Percentiles rank a stretch among this genome's conserved stretches.
These are phyloP conservation scores for Helobdella robusta DNA, from an alignment of 2,888 invertebrate species.

Conservation along the genomic window DNA sequence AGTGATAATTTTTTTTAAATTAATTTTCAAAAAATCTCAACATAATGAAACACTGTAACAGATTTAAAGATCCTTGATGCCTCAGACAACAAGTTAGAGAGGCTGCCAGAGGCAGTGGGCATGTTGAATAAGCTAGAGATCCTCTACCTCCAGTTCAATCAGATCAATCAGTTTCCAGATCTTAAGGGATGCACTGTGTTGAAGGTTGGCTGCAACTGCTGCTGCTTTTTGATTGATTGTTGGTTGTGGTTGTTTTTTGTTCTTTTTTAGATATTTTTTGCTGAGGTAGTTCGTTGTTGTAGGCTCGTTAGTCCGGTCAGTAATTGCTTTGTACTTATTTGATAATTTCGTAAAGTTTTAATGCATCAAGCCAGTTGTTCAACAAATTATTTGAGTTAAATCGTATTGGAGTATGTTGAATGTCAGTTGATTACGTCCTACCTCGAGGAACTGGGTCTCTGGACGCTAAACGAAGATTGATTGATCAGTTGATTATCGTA, in stretches of 20 bases:
- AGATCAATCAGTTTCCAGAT: constrained; percentile 44
- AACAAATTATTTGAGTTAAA: too few species aligned
- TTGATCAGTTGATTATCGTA: not conserved
- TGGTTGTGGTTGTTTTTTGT: not conserved
- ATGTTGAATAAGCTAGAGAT: constrained; percentile 58
- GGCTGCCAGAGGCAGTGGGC: constrained; percentile 64
- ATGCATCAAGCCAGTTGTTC: not conserved
- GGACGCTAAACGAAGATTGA: too few species aligned
- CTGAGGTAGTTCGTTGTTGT: not conserved
- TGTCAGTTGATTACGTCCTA: too few species aligned
- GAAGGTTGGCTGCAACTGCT: constrained; percentile 49
- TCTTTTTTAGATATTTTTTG: not conserved
- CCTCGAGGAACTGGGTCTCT: too few species aligned
- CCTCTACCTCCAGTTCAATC: constrained; percentile 49
- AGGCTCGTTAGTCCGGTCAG: too few species aligned
- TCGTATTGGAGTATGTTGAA: too few species aligned
- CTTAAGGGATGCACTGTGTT: constrained; percentile 65
- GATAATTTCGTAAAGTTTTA: too few species aligned
- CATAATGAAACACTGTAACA: not conserved
- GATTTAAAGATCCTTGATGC: constrained; percentile 57
- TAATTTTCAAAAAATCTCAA: not conserved
- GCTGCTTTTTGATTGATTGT: not conserved
- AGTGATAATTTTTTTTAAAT: not conserved
- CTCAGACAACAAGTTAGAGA: constrained; percentile 63
- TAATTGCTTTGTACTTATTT: too few species aligned